These are phyloP conservation scores for Lasioglossum zephyrum DNA, from an alignment of 2,888 invertebrate species.

Conservation along the genomic window DNA sequence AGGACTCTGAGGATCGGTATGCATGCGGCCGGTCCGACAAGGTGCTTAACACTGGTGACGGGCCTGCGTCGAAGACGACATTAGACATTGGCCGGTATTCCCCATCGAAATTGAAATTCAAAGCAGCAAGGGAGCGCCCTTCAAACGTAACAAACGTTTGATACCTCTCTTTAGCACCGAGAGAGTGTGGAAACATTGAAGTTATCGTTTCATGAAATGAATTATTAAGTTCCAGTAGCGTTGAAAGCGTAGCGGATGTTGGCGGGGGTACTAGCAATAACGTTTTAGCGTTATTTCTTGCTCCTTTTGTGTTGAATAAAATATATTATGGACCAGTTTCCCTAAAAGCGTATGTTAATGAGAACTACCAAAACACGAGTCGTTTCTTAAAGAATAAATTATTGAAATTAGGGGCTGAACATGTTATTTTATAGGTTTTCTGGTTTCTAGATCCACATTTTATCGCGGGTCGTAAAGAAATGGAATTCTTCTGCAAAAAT, in stretches of 20 bases:
- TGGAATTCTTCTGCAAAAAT: not conserved
- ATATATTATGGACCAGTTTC: not conserved
- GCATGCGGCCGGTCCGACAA: not conserved
- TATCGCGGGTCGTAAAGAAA: not conserved
- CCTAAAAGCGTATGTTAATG: not conserved
- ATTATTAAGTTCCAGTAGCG: not conserved
- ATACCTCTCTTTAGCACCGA: not conserved
- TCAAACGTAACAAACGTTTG: slow-evolving; percentile 23
- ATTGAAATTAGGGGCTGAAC: not conserved
- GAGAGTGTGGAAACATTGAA: not conserved
- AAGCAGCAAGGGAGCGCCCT: slow-evolving; percentile 46
- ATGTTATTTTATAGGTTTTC: not conserved
- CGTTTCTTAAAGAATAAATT: not conserved
- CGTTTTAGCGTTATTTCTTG: not conserved
- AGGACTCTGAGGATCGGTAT: slow-evolving; percentile 24
- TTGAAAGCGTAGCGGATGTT: not conserved
- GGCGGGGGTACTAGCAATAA: not conserved
- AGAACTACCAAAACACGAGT: not conserved
- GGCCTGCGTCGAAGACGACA: not conserved
- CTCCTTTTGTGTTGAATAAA: not conserved
- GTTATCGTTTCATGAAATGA: slow-evolving; percentile 4
- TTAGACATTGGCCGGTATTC: slow-evolving; percentile 48
- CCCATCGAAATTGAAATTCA: slow-evolving; percentile 46
- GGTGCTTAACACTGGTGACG: not conserved
- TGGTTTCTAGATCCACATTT: not conserved